Base-by-base conservation (phyloP, 1,140 invertebrate genomes). In the Eupeodes corollae region DNA sequence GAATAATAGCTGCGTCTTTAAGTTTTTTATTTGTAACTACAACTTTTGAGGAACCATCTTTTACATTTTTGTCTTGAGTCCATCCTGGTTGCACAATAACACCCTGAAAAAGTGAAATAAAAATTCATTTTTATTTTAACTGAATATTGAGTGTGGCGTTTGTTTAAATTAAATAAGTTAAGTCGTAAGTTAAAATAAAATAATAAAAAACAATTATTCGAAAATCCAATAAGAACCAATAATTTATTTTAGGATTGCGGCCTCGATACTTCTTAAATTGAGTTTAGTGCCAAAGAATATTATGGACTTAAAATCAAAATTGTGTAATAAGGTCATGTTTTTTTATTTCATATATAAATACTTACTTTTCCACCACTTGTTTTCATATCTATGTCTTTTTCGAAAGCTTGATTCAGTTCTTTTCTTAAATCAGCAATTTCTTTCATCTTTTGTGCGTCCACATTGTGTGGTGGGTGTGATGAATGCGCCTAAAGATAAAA, bases 31-130 rank as follows among this genome's bases (percentile, higher is more conserved):
- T 2, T 19, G 53, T 53, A 1, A 65, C 54, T 2, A 56, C 34
- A 6, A 64, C 61, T 34, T 56, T 55, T 41, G 21, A 5, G 32
- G 35, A 31, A 33, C 15, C 11, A 38, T 50, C 3, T 6, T 15
- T 8, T 44, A 33, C 14, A 1, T 8, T 6, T n/a, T 19, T 5
- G 8, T 14, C 11, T 49, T 48, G 46, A 1, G 59, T 60, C 62
- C 62, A 65, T 1, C 2, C 16, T 0, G 62, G 62, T 9, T 64
- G 62, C 37, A 59, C 58, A 18, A 65, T 50, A 5, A 61, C 52
- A 5, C 58, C 59, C 12, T 47, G 12, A 26, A 26, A 18, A 26
- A 31, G 33, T 53, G 57, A 16, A 34, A 13, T 8, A 35, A 31
- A 15, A n/a, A 1, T 43, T 6, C 21, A 10, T 13, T 12, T 18